Base-by-base conservation (phyloP, 1,140 invertebrate genomes). In the Platyura marginata region DNA sequence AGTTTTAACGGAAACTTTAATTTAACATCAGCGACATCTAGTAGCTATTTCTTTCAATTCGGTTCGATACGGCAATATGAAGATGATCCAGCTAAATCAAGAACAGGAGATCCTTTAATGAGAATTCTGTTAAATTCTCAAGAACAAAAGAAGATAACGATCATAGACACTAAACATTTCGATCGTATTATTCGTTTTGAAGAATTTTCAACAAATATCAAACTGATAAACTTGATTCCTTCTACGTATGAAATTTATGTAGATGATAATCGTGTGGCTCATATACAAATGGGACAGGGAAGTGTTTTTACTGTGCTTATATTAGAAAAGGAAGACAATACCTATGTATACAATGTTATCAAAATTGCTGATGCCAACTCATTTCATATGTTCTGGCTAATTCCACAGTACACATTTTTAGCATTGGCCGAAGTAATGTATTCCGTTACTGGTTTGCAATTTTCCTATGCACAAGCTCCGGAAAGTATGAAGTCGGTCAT, bases 321-420 rank as follows among this genome's bases (percentile, higher is more conserved):
- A 13, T 13, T 6, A 29, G 25, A 29, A 13, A 29, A 6, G 6
- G 6, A 6, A 13, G 13, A 6, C 13, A 13, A 13, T 13, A 13
- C 6, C 6, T 29, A 29, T 13, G 13, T 29, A 8, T 29, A 6
- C 6, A 29, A 29, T 6, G 25, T 8, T 29, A 13, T 29, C 13
- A 22, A 45, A n/a, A 56, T 85, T 1, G 78, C 81, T 0, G 52
- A 65, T 21, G 67, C 77, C 1, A 88, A 82, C 51, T 69, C 62
- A 1, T 54, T 90, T 3, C 75, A 77, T 48, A 84, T 90, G 50
- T 54, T 85, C 0, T 84, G 75, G 75, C 67, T 88, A 50, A 51
- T 90, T 9, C 84, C 86, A 0, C 86, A 90, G 54, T 87, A 88
- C 55, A 54, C 88, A 16, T 57, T 89, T 2, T 77, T 92, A 36